Evolutionary conservation across 1,140 invertebrate species (phyloP).

Genomic region (Camponotus floridanus): DNA sequence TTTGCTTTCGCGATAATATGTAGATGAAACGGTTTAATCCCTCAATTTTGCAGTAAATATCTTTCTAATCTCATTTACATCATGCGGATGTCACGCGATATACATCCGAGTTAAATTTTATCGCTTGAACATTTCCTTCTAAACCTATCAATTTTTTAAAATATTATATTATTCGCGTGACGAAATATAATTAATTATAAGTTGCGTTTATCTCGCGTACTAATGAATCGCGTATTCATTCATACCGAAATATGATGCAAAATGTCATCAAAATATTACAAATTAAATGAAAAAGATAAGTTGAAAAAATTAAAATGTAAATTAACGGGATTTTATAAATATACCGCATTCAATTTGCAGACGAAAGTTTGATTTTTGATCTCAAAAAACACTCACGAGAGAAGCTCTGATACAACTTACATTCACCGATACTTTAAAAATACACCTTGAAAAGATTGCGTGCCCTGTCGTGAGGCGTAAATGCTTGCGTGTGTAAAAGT

Average conservation of each 20-base stretch:
- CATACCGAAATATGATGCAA: background rate
- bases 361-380: background rate
- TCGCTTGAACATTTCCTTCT: background rate
- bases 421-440: slow-evolving; percentile 49
- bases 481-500: slow-evolving; percentile 63
- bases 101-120: slow-evolving; percentile 6
- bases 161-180: background rate
- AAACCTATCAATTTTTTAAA: background rate
- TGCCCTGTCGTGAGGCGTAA: slow-evolving; percentile 41
- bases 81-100: background rate
- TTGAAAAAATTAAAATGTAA: background rate
- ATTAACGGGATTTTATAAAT: background rate
- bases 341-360: slow-evolving; percentile 14
- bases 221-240: slow-evolving; percentile 24
- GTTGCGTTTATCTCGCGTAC: slow-evolving; percentile 2
- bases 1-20: background rate
- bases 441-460: slow-evolving; percentile 61
- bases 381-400: background rate
- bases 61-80: slow-evolving; percentile 30
- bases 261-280: slow-evolving; percentile 17
- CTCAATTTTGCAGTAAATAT: background rate
- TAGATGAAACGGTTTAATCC: background rate
- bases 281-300: background rate
- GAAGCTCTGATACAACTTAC: slow-evolving; percentile 40
- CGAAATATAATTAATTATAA: slow-evolving; percentile 39